Conservation (phyloP, 2,888 invertebrate genomes). For the Sphaerolaimus hirsutus region DNA sequence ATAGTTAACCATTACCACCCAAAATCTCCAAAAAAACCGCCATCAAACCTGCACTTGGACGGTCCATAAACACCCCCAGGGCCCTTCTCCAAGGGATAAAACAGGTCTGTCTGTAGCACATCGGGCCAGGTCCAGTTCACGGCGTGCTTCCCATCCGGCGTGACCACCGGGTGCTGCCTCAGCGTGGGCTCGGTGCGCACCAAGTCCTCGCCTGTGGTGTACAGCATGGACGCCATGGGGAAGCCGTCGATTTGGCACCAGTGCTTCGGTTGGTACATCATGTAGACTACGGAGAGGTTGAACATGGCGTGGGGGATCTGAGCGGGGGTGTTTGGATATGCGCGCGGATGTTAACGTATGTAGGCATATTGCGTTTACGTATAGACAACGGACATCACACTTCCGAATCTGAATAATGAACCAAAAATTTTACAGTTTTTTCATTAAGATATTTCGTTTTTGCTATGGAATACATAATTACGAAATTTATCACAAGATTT, state of each 20-base stretch:
- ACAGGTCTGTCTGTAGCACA: neutral
- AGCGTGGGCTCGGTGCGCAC: no score
- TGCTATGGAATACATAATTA: neutral
- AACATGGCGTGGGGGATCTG: conserved; percentile 24
- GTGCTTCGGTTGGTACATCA: conserved; percentile 25
- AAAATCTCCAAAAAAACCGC: no score
- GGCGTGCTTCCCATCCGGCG: no score
- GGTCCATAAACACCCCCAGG: no score
- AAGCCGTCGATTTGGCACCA: conserved; percentile 11
- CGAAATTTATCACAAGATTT: neutral
- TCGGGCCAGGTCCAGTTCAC: neutral
- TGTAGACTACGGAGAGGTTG: conserved; percentile 22
- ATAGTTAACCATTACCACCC: no score
- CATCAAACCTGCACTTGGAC: no score
- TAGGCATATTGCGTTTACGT: no score
- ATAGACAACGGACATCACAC: no score
- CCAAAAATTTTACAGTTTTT: neutral
- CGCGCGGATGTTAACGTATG: no score
- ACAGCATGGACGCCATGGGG: neutral
- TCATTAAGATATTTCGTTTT: neutral
- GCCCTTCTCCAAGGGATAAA: neutral
- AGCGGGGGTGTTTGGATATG: no score
- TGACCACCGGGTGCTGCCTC: no score
- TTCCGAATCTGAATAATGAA: no score
- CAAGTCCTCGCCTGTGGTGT: neutral